Evolutionary conservation across 2,113 vertebrate species (phyloP).

Genomic region (Lethenteron camtschaticum): DNA sequence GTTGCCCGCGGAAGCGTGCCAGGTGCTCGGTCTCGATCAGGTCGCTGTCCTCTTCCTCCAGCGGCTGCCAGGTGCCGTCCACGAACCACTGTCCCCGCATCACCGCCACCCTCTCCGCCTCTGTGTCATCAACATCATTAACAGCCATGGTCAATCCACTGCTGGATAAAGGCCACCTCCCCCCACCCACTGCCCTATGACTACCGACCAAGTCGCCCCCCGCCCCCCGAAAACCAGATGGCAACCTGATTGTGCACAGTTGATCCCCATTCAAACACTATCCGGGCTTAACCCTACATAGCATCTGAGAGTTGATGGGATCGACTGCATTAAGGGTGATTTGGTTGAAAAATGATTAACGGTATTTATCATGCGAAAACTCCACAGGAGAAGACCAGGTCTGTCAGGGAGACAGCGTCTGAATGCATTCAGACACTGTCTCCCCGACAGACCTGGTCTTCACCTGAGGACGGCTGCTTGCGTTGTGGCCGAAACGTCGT

Average conservation of each 20-base stretch:
- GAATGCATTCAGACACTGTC: no score
- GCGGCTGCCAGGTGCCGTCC: conserved; percentile 76
- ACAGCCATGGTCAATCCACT: background rate
- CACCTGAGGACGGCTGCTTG: no score
- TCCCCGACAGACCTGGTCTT: no score
- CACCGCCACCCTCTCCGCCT: conserved; percentile 69
- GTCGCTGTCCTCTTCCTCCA: conserved; percentile 88
- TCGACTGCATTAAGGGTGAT: no score
- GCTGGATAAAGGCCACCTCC: background rate
- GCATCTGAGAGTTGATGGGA: background rate
- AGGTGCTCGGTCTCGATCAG: conserved; percentile 80
- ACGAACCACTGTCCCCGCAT: conserved; percentile 98
- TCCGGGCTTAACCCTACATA: background rate
- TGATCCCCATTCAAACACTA: background rate
- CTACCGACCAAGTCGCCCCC: background rate
- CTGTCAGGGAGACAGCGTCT: no score
- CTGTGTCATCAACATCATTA: conserved; percentile 21
- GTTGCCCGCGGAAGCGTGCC: conserved; percentile 55
- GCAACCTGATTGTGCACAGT: background rate
- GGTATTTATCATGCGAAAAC: no score
- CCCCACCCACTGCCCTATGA: background rate
- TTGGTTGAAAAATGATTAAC: no score
- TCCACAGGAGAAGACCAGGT: no score
- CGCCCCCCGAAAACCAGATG: background rate
- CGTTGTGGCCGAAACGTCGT: no score